Evolutionary conservation across 2,888 invertebrate genomes (phyloP), one percentile per base, ranked within the genome.

Genomic region (Brassicogethes aeneus): DNA sequence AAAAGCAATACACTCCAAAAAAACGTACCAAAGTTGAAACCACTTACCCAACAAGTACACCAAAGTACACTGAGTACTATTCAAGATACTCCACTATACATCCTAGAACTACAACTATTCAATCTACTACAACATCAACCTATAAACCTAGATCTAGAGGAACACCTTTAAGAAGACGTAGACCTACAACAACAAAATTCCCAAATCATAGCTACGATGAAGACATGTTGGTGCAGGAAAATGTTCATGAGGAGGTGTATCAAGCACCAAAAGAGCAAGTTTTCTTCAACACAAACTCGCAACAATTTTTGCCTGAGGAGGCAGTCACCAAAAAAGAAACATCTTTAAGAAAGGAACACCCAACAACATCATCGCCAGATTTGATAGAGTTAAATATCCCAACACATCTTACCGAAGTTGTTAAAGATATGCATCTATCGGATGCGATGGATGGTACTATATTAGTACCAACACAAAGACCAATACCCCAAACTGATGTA

Each of bases 151-250:
- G 10, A 10, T 10, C 5, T 7, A 23, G 23, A 23, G 23, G 23
- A 23, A 5, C 23, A 23, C 23, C 23, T 10, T 23, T 59, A 2
- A 50, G 57, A 3, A 55, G 56, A 17, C 42, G 43, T 16, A 39
- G 17, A 40, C 39, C 49, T 2, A 16, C 38, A 16, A 41, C 45
- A 2, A 48, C 45, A 17, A 30, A 47, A n/a, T 39, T 35, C 13
- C 39, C 44, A 17, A 66, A 65, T 49, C 65, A 65, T 45, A 61
- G 56, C 50, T 61, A 62, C 44, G 55, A 5, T 23, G 23, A 23
- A 23, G 23, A 23, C 23, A 7, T 23, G 23, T 7, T 23, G 5
- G 5, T 23, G 5, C 23, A 23, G 23, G 23, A 23, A 23, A 10
- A 23, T 10, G 10, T 23, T 7, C 5, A 23, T 7, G 23, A 23